Evolutionary conservation across 2,888 invertebrate species (phyloP).

Genomic region (Aspidiotus rigidus): DNA sequence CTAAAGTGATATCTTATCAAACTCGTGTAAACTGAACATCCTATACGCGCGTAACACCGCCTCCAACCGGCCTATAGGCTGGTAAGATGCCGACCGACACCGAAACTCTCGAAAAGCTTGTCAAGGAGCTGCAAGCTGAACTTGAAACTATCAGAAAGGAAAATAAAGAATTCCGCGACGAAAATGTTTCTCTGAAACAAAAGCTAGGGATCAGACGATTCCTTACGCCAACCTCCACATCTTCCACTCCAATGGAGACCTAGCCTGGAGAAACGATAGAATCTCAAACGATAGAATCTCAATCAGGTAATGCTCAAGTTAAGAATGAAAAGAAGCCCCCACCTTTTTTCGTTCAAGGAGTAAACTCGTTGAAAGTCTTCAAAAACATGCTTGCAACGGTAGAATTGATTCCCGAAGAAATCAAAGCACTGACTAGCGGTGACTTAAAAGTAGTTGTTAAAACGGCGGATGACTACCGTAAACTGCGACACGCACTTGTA

Average conservation of each 20-base stretch:
- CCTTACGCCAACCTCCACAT: background rate
- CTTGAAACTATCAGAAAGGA: background rate
- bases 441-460: background rate
- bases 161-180: background rate
- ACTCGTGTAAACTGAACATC: too few species aligned
- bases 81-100: background rate
- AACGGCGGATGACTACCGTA: background rate
- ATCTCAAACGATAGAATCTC: background rate
- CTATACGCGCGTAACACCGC: too few species aligned
- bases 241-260: background rate
- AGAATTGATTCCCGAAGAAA: background rate
- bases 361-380: background rate
- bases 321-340: slow-evolving; percentile 9
- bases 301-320: slow-evolving; percentile 3
- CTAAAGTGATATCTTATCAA: too few species aligned
- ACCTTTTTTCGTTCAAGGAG: background rate
- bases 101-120: background rate
- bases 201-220: background rate
- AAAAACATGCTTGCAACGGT: background rate
- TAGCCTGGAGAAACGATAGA: background rate
- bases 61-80: too few species aligned
- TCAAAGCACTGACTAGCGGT: background rate
- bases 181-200: background rate
- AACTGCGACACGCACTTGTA: background rate
- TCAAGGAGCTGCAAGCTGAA: background rate